These are phyloP conservation scores for Calephelis virginiensis DNA, from an alignment of 1,140 invertebrate genomes.

Conservation along the genomic window DNA sequence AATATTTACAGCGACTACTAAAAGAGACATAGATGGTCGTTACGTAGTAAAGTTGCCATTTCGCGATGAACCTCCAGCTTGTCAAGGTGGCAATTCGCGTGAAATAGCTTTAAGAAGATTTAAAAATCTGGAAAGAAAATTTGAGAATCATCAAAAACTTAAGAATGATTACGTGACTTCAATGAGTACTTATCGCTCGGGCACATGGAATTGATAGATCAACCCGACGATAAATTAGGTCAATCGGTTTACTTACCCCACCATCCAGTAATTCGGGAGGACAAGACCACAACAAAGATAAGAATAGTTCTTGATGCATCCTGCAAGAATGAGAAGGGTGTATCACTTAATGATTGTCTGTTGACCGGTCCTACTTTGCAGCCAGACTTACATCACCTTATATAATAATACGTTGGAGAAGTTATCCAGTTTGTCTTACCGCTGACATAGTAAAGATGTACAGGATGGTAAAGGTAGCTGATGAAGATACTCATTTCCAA, in stretches of 20 bases:
- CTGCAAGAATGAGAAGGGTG: conserved; percentile 5
- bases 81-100: background rate
- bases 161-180: background rate
- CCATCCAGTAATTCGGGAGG: background rate
- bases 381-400: background rate
- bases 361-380: conserved; percentile 4
- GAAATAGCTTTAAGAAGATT: background rate
- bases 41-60: background rate
- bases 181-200: conserved; percentile 4
- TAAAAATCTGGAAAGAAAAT: conserved; percentile 1
- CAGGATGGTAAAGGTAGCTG: background rate
- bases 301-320: conserved; percentile 22
- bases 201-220: background rate
- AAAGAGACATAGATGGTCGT: background rate
- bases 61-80: background rate
- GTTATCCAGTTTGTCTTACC: background rate
- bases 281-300: conserved; percentile 19
- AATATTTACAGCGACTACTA: background rate
- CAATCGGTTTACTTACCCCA: conserved; percentile 1
- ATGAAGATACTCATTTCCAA: background rate
- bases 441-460: conserved; percentile 5
- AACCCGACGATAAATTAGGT: background rate
- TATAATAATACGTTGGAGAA: conserved; percentile 1
- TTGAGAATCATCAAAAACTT: conserved; percentile 1
- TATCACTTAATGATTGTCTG: background rate